Conservation (phyloP, 2,888 invertebrate genomes). For the Poecilus cupreus region DNA sequence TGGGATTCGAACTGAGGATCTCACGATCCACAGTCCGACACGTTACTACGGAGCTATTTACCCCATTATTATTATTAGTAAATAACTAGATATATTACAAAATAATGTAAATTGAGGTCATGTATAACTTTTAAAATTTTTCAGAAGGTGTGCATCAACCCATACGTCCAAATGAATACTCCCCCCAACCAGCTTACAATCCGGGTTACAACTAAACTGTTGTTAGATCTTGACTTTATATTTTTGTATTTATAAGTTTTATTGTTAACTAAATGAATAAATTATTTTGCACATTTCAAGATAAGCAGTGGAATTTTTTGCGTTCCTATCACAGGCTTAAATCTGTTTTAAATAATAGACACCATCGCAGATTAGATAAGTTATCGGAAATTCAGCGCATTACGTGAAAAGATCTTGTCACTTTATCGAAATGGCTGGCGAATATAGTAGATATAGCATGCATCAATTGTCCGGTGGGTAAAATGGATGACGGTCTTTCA, state of each 20-base stretch:
- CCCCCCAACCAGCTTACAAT: not conserved
- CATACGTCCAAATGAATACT: not conserved
- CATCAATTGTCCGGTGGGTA: not conserved
- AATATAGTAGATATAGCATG: not conserved
- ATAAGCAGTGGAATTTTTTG: not conserved
- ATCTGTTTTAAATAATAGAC: not conserved
- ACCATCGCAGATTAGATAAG: slow-evolving; percentile 13
- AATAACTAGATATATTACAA: too few species aligned
- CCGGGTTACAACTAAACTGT: not conserved
- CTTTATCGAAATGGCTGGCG: not conserved
- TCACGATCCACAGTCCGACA: too few species aligned
- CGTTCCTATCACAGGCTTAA: not conserved
- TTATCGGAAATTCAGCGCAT: slow-evolving; percentile 23
- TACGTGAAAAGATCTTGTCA: not conserved
- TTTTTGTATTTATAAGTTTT: not conserved
- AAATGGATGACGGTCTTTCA: not conserved
- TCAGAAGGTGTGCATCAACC: not conserved
- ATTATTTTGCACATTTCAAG: not conserved
- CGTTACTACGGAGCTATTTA: too few species aligned
- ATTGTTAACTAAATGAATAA: slow-evolving; percentile 20
- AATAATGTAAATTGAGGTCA: too few species aligned
- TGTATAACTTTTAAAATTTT: not conserved
- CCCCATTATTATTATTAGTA: too few species aligned
- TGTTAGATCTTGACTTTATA: not conserved
- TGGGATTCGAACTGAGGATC: too few species aligned